Evolutionary conservation across 2,888 invertebrate species (phyloP).

Genomic region (Torymus aiolomorphi): DNA sequence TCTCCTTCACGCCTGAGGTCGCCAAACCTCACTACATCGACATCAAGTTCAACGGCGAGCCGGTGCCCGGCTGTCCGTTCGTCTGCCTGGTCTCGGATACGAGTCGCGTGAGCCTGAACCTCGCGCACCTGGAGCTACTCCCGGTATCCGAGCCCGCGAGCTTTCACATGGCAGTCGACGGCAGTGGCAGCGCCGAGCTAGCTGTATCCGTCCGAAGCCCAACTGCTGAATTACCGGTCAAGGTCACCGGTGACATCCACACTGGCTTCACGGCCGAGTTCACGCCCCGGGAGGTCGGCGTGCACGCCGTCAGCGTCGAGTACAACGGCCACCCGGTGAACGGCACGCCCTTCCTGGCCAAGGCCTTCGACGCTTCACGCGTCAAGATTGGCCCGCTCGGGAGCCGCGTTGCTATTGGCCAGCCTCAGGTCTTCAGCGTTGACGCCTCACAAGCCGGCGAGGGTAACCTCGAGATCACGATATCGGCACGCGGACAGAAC

Average conservation of each 20-base stretch:
- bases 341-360: constrained; percentile 92
- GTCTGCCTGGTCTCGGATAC: constrained; percentile 90
- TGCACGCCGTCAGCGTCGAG: constrained; percentile 92
- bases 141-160: constrained; percentile 88
- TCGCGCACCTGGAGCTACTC: constrained; percentile 87
- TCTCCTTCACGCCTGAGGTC: constrained; percentile 94
- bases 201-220: constrained; percentile 87
- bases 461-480: constrained; percentile 97
- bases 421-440: constrained; percentile 95
- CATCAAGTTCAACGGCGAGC: constrained; percentile 96
- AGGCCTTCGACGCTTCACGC: constrained; percentile 94
- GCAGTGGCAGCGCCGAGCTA: constrained; percentile 85
- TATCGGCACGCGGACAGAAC: constrained; percentile 93
- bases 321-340: constrained; percentile 93
- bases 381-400: constrained; percentile 86
- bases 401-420: constrained; percentile 89
- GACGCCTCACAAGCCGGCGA: constrained; percentile 98
- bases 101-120: constrained; percentile 84
- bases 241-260: constrained; percentile 91
- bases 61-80: constrained; percentile 93
- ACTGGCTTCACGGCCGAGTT: constrained; percentile 94
- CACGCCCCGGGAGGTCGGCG: constrained; percentile 94
- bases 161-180: constrained; percentile 87
- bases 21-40: constrained; percentile 94
- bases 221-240: constrained; percentile 89